Base-by-base conservation (phyloP, 23 tunicate species). In the Trididemnum miniatum region DNA sequence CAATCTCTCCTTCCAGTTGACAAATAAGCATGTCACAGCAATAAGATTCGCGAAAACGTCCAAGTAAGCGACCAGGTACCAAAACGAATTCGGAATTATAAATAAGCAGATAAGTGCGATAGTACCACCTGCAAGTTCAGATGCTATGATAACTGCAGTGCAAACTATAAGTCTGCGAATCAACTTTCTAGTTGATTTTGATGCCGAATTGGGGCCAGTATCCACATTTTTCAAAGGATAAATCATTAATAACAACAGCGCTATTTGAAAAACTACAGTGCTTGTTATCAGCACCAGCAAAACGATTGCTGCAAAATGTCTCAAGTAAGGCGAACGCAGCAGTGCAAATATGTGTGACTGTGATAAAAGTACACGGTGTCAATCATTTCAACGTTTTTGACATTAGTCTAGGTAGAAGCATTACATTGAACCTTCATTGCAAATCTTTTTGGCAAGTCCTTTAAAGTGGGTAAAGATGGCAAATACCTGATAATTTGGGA, bases 1-100 rank as follows among this genome's bases (percentile, higher is more conserved):
- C 2, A 82, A 39, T 29, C 86, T 27, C 32, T 82, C 35, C 30
- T 79, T 59, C 86, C 86, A 82, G 39, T 82, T 82, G 1, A 76
- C 69, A 4, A 71, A 67, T 26, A 79, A 67, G 50, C 40, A 82
- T 20, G 73, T 54, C 1, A 71, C 54, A 3, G 86, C 78, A 28
- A 71, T 29, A 2, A 79, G 51, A 31, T 82, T 82, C 4, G 54
- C 9, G 28, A 71, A 51, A 4, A 82, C 37, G 50, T 82, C 86
- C 30, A 37, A 67, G 34, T 82, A 79, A 20, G 71, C 71, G 25
- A 82, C 62, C n/a, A 82, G 52, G 1, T 79, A 82, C 86, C 86
- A 82, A 39, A 71, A 82, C 2, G 86, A 82, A 67, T 82, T 79
- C 5, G 78, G 86, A 0, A 71, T 71, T 20, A 82, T 25, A 1